These are phyloP conservation scores for Austrolebias charrua DNA, from an alignment of 2,797 vertebrate genomes.

Conservation along the genomic window DNA sequence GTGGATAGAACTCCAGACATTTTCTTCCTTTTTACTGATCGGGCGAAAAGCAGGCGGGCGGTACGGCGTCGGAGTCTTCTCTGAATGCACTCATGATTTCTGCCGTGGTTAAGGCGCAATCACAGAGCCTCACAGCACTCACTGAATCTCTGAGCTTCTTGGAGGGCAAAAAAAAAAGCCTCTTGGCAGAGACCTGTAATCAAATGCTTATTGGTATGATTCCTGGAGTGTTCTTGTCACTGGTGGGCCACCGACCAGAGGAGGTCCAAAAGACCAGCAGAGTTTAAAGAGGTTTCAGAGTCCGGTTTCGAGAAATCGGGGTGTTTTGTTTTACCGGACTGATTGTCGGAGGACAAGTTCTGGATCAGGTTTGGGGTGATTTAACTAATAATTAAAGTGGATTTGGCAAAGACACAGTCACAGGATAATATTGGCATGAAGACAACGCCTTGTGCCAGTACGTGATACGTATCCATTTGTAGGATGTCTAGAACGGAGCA, in stretches of 20 bases:
- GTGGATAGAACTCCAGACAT: too few relatives aligned
- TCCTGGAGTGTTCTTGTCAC: constrained; percentile 7
- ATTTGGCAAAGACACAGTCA: too few relatives aligned
- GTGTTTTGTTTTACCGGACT: constrained; percentile 1
- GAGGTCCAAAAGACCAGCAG: constrained; percentile 2
- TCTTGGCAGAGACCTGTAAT: constrained; percentile 33
- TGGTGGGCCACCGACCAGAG: constrained; percentile 17
- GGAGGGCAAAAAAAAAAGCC: not conserved
- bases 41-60: not conserved
- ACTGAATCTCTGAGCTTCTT: constrained; percentile 1
- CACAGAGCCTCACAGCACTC: too few relatives aligned
- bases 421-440: too few relatives aligned
- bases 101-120: constrained; percentile 32
- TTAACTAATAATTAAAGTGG: too few relatives aligned
- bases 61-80: constrained; percentile 13
- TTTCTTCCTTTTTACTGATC: too few relatives aligned
- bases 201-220: constrained; percentile 38
- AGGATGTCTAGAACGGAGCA: too few relatives aligned
- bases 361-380: constrained; percentile 1
- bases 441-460: too few relatives aligned
- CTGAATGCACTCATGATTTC: constrained; percentile 53
- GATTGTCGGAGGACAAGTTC: not conserved
- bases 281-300: not conserved
- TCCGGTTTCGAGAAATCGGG: constrained; percentile 19
- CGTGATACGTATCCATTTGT: too few relatives aligned